Evolutionary conservation across 2,888 invertebrate genomes (phyloP), one percentile per base, ranked within the genome.

Genomic region (Nomada ferruginata): DNA sequence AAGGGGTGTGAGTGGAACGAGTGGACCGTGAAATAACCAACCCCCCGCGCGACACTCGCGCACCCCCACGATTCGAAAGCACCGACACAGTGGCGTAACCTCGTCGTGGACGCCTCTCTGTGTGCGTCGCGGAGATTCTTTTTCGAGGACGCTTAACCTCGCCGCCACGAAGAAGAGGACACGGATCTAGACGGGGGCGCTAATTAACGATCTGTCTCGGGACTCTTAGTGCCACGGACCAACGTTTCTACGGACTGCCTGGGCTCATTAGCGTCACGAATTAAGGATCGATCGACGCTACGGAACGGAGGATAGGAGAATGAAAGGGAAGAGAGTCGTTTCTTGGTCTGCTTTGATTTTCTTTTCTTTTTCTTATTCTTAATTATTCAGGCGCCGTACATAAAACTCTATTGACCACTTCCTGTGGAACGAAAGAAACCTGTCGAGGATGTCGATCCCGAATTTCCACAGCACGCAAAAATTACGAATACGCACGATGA

Each of bases 11-110:
- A 93, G 93, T 91, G 85, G 90, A 92, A 76, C 92, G 92, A 93
- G 91, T 93, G 93, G 92, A 93, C 92, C 93, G 93, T 93, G 93
- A 93, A 93, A 93, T 93, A 93, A 93, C 93, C 93, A 92, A 92
- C 70, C 91, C 90, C 90, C 89, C 90, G 89, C 89, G 91, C 90
- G 90, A 90, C 90, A 90, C 88, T 85, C 89, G 74, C 85, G 79
- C 82, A 69, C 76, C 84, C 85, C 47, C 83, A 80, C 86, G 83
- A 83, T 87, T 84, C 85, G 85, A 85, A 53, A 74, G 47, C 80
- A 52, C 68, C 88, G 82, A 44, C 91, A 92, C 91, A 92, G 89
- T 90, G 90, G 89, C 90, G 90, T 91, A 91, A 90, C 89, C 89
- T 90, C 86, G 82, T 79, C 82, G 80, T 72, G 80, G 75, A 60